Evolutionary conservation across 2,888 invertebrate genomes (phyloP), one percentile per base, ranked within the genome.

Genomic region (Thumatha senex): DNA sequence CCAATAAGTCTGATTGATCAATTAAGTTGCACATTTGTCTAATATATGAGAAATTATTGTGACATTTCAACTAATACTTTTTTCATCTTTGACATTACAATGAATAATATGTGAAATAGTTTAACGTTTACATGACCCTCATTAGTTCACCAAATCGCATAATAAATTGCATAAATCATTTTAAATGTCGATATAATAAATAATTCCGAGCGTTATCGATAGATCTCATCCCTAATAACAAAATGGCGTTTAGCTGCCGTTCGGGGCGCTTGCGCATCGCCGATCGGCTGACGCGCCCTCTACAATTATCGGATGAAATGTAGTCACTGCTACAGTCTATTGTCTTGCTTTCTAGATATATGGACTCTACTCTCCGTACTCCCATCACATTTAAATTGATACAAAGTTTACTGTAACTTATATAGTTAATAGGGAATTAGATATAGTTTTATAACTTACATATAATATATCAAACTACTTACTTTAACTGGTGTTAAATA

Each of bases 251-350:
- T 81, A 80, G 81, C 83, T 83, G 82, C 82, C 76, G 82, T 79
- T 70, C 66, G 74, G 72, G 72, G 71, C 75, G 72, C 72, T 70
- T 70, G 79, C 75, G 74, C 76, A 74, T 76, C 72, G 76, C 68
- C 71, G 67, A 72, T 63, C 72, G 62, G 61, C 68, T 69, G 69
- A 68, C 72, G 74, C 69, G 76, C 72, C 74, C 82, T 77, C 76
- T 78, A 74, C 82, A 84, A 85, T 85, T 84, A 85, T 74, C 69
- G 73, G 73, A 80, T 84, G 79, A 84, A 83, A 81, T 84, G 82
- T 82, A 74, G 77, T 73, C 74, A 70, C 72, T 67, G 70, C 67
- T 63, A 74, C 74, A 72, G 68, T 70, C 80, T 80, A 80, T 80
- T 83, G 78, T 79, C 70, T 77, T 70, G 71, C 72, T 69, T 67